These are phyloP conservation scores for Orientallactaga bullata DNA, from an alignment of 2,113 vertebrate genomes.

Conservation along the genomic window DNA sequence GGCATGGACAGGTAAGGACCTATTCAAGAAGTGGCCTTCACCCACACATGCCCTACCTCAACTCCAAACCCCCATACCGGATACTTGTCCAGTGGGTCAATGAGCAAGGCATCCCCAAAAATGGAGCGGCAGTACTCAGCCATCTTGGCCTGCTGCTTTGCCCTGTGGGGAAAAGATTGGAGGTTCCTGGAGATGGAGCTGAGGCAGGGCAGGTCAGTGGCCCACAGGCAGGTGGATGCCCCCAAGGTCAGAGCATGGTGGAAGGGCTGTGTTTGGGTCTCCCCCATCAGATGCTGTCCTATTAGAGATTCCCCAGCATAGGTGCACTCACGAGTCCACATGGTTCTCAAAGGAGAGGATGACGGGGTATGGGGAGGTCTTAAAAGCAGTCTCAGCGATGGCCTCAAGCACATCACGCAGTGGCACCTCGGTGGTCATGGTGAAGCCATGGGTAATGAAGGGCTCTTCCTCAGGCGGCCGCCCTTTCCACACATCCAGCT, in stretches of 20 bases:
- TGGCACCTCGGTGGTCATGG: constrained; percentile 95
- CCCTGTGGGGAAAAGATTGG: constrained; percentile 82
- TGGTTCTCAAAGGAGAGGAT: constrained; percentile 97
- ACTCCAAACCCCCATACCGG: constrained; percentile 85
- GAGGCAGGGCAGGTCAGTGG: not conserved
- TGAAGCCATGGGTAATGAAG: constrained; percentile 96
- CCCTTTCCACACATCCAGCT: constrained; percentile 96
- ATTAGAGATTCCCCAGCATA: not conserved
- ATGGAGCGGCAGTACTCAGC: constrained; percentile 94
- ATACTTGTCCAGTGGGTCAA: constrained; percentile 93
- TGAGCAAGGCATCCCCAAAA: constrained; percentile 93
- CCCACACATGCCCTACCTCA: rapidly evolving
- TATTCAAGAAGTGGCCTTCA: not conserved
- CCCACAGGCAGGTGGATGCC: too few relatives aligned
- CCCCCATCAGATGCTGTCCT: not conserved
- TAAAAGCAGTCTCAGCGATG: constrained; percentile 94
- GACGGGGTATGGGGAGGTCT: constrained; percentile 92
- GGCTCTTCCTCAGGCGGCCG: constrained; percentile 93
- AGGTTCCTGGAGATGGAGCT: constrained; percentile 25
- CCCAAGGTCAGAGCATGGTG: not conserved
- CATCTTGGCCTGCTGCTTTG: constrained; percentile 95
- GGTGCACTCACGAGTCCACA: constrained; percentile 93
- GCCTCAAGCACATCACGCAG: constrained; percentile 94
- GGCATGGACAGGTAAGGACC: constrained; percentile 31
- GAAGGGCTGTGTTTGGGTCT: not conserved